These are phyloP conservation scores for Sandelia bainsii DNA, from an alignment of 2,797 vertebrate genomes.

Conservation along the genomic window DNA sequence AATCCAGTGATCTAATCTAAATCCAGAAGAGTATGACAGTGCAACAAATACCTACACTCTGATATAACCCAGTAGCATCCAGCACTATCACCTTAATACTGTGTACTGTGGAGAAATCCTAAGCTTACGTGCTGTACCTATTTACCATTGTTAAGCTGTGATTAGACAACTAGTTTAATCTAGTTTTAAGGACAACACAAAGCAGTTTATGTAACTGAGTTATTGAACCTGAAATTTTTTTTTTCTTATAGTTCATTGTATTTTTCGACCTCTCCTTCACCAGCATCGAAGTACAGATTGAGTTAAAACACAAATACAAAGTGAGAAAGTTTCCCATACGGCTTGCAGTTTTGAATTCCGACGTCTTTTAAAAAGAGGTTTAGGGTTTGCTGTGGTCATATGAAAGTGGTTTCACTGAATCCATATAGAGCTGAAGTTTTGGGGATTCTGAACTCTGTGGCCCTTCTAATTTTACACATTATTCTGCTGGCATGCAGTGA, in stretches of 20 bases:
- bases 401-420: conserved; percentile 64
- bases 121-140: too few species aligned
- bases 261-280: neutral
- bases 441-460: conserved; percentile 31
- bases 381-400: conserved; percentile 50
- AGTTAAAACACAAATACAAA: conserved; percentile 18
- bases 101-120: too few species aligned
- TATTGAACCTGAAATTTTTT: too few species aligned
- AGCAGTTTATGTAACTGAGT: neutral
- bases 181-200: too few species aligned
- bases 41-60: too few species aligned
- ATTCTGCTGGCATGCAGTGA: conserved; percentile 37
- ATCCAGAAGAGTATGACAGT: neutral
- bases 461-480: conserved; percentile 51
- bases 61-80: too few species aligned
- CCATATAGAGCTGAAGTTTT: conserved; percentile 47
- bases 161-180: too few species aligned
- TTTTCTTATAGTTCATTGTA: too few species aligned
- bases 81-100: neutral
- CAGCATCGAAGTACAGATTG: conserved; percentile 13
- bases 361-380: conserved; percentile 52
- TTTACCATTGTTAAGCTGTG: too few species aligned
- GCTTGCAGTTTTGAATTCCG: neutral
- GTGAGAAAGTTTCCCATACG: conserved; percentile 26
- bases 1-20: neutral